Conservation (phyloP, 2,888 invertebrate species). For the Conus canariensis region DNA sequence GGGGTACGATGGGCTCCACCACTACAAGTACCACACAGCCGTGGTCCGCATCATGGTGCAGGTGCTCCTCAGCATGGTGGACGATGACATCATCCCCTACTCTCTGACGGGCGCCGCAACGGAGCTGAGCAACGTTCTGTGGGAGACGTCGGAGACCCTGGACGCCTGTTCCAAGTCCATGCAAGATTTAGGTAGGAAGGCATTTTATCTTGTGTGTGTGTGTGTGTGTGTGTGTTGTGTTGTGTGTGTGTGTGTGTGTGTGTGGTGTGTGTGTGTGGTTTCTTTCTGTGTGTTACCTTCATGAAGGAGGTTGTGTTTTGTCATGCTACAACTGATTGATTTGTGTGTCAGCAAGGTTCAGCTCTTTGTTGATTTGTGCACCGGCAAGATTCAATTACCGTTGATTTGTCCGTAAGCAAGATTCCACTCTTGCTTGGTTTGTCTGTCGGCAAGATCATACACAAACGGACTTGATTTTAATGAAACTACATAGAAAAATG, state of each 20-base stretch:
- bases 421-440: too few relatives aligned
- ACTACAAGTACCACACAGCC: conserved; percentile 57
- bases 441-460: too few relatives aligned
- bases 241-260: neutral
- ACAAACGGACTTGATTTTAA: too few relatives aligned
- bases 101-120: conserved; percentile 39
- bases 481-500: too few relatives aligned
- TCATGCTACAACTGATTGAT: too few relatives aligned
- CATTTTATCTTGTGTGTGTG: neutral
- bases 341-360: too few relatives aligned
- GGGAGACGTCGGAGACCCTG: conserved; percentile 46
- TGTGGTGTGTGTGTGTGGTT: neutral
- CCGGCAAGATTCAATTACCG: too few relatives aligned
- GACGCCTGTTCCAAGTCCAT: conserved; percentile 45
- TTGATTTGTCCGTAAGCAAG: too few relatives aligned
- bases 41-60: conserved; percentile 55
- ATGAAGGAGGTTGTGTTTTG: too few relatives aligned
- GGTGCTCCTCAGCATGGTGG: conserved; percentile 53
- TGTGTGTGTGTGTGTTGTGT: conserved; percentile 5
- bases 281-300: neutral
- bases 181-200: conserved; percentile 43
- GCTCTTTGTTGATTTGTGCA: too few relatives aligned
- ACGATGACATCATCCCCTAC: conserved; percentile 53
- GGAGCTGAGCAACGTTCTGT: conserved; percentile 28
- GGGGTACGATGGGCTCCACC: conserved; percentile 47